These are phyloP conservation scores for Arge pagana DNA, from an alignment of 2,888 invertebrate genomes.

Conservation along the genomic window DNA sequence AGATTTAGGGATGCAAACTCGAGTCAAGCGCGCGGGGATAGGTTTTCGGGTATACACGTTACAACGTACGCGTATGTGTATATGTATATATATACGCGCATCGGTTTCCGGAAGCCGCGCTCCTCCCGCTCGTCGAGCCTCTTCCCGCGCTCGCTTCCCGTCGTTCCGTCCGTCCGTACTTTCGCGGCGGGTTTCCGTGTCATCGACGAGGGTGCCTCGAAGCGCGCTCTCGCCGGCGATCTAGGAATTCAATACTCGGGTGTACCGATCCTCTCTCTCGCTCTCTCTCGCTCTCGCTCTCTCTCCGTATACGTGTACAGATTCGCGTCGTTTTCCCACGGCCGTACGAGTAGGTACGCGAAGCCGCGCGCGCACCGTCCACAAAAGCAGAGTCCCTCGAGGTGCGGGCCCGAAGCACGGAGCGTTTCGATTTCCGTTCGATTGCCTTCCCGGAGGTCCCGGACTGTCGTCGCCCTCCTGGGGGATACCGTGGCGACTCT, in stretches of 20 bases:
- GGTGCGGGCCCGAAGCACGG: slow-evolving; percentile 13
- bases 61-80: too few relatives aligned
- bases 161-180: too few relatives aligned
- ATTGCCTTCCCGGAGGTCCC: slow-evolving; percentile 7
- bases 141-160: not conserved
- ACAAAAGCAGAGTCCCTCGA: slow-evolving; percentile 10
- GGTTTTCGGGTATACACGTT: slow-evolving; percentile 19
- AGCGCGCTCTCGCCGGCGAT: slow-evolving; percentile 3
- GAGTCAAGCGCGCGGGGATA: slow-evolving; percentile 15
- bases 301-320: too few relatives aligned
- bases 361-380: too few relatives aligned
- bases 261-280: too few relatives aligned
- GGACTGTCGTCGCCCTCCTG: slow-evolving; percentile 8
- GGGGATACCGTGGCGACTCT: too few relatives aligned
- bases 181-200: slow-evolving; percentile 18
- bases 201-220: slow-evolving; percentile 17
- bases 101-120: not conserved
- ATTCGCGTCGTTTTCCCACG: too few relatives aligned
- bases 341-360: too few relatives aligned
- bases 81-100: too few relatives aligned
- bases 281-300: too few relatives aligned
- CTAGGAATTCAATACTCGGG: slow-evolving; percentile 17
- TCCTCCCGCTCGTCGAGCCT: not conserved
- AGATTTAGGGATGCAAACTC: slow-evolving; percentile 18
- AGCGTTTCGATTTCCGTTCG: slow-evolving; percentile 15